Base-by-base conservation (phyloP, 2,888 invertebrate species). In the Eupithecia vulgata region DNA sequence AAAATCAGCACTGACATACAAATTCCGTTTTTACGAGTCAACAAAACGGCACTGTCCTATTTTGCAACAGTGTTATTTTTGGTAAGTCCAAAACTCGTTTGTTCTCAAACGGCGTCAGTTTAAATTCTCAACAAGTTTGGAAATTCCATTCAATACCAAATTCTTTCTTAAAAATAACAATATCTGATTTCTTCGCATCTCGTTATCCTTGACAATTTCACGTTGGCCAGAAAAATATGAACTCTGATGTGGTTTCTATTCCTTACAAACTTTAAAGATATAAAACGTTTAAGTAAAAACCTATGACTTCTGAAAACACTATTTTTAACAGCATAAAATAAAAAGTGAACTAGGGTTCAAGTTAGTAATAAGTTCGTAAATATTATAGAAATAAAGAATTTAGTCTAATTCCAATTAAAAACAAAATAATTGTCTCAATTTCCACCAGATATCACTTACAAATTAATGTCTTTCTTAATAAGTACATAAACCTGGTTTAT, bases 51-150 rank as follows among this genome's bases (percentile, higher is more conserved):
- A 52, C 42, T 61, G 59, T 61, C 15, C 59, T 42, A 68, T 61
- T 59, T 61, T 62, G 15, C 45, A 62, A 15, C 52, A 35, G 17
- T 52, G 48, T 52, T 7, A 37, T 40, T 65, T 70, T 65, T 70
- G 48, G 64, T 52, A 70, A 67, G 67, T 68, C 67, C 48, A 25
- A 72, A 64, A 52, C 62, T 42, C 5, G 68, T 64, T 67, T 61
- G 17, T 64, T 65, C n/a, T 34, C 42, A 57, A 65, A 25, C 35
- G 21, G 45, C 61, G 42, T 30, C 34, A 48, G 62, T 35, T 21
- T 52, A 45, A 61, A 67, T 71, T 21, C 61, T n/a, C 13, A 35
- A 68, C 66, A 67, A 48, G n/a, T 73, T 70, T 45, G 25, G 21
- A 62, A 61, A 70, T 69, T 45, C 64, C 42, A 59, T 64, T 57